Percentiles rank a stretch among this genome's conserved stretches.
These are phyloP conservation scores for Xiphorhynchus elegans DNA, from an alignment of 2,113 vertebrate species.

Conservation along the genomic window DNA sequence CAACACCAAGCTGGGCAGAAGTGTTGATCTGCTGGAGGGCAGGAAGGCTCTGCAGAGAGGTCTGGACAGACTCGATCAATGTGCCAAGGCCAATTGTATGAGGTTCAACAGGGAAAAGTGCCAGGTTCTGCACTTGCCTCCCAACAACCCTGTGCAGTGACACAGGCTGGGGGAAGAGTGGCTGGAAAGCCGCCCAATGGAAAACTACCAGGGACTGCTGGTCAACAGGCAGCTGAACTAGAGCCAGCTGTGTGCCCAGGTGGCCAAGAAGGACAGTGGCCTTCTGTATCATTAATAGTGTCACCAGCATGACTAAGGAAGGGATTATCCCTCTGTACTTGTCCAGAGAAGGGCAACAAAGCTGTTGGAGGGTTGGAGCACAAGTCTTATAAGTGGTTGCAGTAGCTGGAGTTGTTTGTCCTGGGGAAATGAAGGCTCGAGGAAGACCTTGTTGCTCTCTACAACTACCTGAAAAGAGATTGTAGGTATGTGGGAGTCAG, in stretches of 20 bases:
- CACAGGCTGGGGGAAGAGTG: neutral
- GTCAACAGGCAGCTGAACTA: neutral
- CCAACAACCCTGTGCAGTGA: fast-evolving
- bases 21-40: neutral
- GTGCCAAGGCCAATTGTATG: neutral
- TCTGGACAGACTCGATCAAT: neutral
- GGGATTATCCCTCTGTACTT: neutral
- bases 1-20: fast-evolving
- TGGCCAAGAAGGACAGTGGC: neutral
- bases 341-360: neutral
- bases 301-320: neutral
- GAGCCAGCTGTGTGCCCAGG: neutral
- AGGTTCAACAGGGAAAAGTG: no score
- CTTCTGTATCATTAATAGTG: neutral
- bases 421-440: neutral
- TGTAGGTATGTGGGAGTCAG: no score
- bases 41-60: neutral
- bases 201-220: neutral
- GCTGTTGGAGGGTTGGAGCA: neutral
- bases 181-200: neutral
- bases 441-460: neutral
- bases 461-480: neutral
- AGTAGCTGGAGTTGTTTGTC: neutral
- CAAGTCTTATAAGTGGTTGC: no score
- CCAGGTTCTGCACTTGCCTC: fast-evolving